Base-by-base conservation (phyloP, 2,797 vertebrate genomes). In the Sandelia bainsii region DNA sequence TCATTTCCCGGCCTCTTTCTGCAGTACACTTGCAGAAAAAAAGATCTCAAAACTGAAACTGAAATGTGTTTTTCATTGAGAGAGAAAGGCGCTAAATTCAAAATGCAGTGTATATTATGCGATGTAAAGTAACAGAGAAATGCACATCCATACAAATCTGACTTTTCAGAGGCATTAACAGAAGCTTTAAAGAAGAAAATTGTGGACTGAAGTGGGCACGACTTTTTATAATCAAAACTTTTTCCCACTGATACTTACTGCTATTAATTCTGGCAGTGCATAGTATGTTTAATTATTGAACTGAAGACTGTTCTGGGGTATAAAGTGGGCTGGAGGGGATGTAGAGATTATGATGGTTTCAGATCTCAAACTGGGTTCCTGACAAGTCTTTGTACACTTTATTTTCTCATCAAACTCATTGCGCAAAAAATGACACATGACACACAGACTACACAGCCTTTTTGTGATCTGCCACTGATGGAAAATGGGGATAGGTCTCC, bases 221-320 rank as follows among this genome's bases (percentile, higher is more conserved):
- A 90, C 89, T 87, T 83, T 89, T 91, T 87, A 71, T 89, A 90
- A 86, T 74, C 44, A 77, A 85, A 90, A 87, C 72, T 80, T 87
- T 80, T 81, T 79, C 66, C 80, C 70, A 77, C 81, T 70, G 57
- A 85, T 90, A 81, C 80, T 81, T 69, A 32, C 71, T 59, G 20
- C 80, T 82, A 83, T 89, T 89, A 92, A 79, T 71, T 79, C 75
- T 62, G 70, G 76, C 78, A 74, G 85, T 57, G 79, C 77, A 83
- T 78, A 87, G 72, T 79, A 17, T 45, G 61, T 86, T 92, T 69
- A 85, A 92, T 92, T 92, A 91, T 90, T 93, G 81, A 90, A 88
- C 84, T 83, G 46, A 72, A 63, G 71, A 75, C 69, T 63, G 76
- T 72, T 76, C 66, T 27, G 56, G 53, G 66, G 67, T 69, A 73